A percentile compares a stretch with the other conserved stretches of the same genome.
phyloP scores from a whole-genome alignment of 1,140 invertebrate species.

The Pygmarrhopalites habei region DNA sequence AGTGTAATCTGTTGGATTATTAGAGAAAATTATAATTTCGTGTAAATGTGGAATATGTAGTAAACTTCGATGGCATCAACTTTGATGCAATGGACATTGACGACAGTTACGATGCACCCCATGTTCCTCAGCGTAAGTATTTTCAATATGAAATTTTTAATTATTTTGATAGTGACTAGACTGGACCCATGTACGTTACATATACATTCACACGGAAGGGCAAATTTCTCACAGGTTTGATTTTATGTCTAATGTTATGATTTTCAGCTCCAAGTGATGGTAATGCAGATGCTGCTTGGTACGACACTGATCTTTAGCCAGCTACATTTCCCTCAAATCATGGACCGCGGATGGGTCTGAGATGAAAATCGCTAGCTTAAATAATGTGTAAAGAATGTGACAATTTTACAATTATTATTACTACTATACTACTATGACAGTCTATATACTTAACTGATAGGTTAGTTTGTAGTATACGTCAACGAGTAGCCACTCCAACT shows the following conservation, averaged over 20 bases:
- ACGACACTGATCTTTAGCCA: constrained; percentile 86
- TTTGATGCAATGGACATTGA: constrained; percentile 41
- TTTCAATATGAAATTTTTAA: no score
- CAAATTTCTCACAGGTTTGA: no score
- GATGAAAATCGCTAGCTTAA: no score
- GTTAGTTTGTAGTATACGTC: not conserved
- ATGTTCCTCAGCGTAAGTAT: constrained; percentile 69
- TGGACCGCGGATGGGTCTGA: no score
- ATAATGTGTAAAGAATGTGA: not conserved
- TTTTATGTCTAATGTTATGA: no score
- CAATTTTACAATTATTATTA: not conserved
- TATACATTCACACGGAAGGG: no score
- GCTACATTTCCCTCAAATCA: not conserved
- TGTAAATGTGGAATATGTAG: no score
- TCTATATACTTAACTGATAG: not conserved
- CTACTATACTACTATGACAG: not conserved
- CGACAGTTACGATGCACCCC: constrained; percentile 41
- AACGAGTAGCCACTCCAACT: not conserved
- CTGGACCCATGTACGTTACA: no score
- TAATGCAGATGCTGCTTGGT: constrained; percentile 86
- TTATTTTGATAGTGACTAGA: no score
- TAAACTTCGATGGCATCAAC: no score
- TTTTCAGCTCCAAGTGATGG: constrained; percentile 82
- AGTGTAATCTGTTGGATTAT: no score
- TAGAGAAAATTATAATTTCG: no score